Conservation (phyloP, 1,140 invertebrate genomes). For the Drosophila rhopaloa region DNA sequence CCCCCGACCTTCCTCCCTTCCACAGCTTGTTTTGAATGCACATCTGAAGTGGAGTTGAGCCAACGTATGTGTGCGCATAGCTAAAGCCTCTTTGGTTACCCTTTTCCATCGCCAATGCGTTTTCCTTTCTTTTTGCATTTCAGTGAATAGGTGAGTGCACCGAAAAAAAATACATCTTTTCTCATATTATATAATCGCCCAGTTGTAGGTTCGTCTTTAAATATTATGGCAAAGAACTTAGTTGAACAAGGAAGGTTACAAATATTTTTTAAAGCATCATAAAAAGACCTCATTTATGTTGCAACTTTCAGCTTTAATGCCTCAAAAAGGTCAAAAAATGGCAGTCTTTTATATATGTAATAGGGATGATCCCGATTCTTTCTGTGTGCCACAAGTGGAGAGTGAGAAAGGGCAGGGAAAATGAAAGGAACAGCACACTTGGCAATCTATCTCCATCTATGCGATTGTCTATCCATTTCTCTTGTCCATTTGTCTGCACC, state of each 20-base stretch:
- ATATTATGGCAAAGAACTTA: too few species aligned
- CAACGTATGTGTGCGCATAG: constrained; percentile 31
- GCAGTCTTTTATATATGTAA: background rate
- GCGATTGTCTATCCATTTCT: constrained; percentile 61
- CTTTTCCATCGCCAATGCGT: constrained; percentile 2
- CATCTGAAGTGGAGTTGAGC: constrained; percentile 28
- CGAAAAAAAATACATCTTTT: background rate
- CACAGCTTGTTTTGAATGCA: constrained; percentile 26
- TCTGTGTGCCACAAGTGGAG: background rate
- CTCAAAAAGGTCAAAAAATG: too few species aligned
- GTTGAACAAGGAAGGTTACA: too few species aligned
- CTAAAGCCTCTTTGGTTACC: constrained; percentile 45
- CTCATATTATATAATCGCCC: too few species aligned
- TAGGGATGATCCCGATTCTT: background rate
- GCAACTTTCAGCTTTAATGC: too few species aligned
- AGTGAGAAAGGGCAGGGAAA: background rate
- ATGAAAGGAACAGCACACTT: background rate
- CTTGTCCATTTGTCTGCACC: constrained; percentile 56
- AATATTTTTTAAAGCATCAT: too few species aligned
- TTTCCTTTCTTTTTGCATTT: constrained; percentile 18
- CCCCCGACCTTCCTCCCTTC: background rate
- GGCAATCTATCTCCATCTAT: constrained; percentile 69
- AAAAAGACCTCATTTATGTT: too few species aligned
- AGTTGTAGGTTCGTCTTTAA: too few species aligned
- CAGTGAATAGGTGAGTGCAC: constrained; percentile 10